These are phyloP conservation scores for Hemichromis elongatus DNA, from an alignment of 2,113 vertebrate genomes.

Conservation along the genomic window DNA sequence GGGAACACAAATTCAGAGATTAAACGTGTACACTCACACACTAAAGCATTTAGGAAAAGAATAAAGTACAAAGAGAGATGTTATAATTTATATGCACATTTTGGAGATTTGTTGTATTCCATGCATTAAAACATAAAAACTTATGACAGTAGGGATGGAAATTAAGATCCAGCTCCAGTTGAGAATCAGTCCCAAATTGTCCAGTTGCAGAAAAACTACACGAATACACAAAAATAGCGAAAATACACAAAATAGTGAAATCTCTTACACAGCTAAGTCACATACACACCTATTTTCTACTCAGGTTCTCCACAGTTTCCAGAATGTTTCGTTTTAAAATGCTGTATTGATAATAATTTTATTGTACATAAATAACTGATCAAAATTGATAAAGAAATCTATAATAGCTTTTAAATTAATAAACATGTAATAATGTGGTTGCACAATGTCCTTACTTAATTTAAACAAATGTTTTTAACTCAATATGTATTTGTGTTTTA, in stretches of 20 bases:
- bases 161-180: background rate
- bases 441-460: background rate
- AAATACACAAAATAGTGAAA: no score
- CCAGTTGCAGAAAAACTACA: no score
- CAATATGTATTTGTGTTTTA: background rate
- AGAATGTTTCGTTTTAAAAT: no score
- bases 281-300: no score
- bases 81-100: background rate
- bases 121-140: background rate
- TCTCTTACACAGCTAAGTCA: background rate
- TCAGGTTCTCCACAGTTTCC: no score
- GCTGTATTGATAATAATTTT: no score
- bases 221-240: no score
- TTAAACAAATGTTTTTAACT: background rate
- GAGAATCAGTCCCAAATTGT: background rate
- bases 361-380: background rate
- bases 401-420: background rate
- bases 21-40: background rate
- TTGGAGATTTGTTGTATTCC: background rate
- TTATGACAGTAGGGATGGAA: background rate
- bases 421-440: background rate
- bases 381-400: no score
- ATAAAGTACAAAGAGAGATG: background rate
- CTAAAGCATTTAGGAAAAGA: background rate
- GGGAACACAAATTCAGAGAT: conserved; percentile 20